Base-by-base conservation (phyloP, 2,888 invertebrate genomes). In the Eristalis arbustorum region DNA sequence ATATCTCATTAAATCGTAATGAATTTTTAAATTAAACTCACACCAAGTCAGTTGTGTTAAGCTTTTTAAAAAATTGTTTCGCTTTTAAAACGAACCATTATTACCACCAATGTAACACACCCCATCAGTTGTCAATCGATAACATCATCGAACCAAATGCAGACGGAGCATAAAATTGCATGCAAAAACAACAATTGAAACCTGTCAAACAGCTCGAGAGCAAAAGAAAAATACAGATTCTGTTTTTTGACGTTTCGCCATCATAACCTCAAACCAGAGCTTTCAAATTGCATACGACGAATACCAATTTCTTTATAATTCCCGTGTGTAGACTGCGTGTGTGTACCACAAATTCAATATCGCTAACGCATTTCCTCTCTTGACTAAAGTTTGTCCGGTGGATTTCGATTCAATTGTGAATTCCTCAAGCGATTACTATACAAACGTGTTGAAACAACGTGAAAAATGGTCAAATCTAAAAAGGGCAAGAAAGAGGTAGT, bases 401-500 rank as follows among this genome's bases (percentile, higher is more conserved):
- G 37, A 82, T 69, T n/a, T 69, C 62, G 75, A 71, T 80, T 57
- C 73, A 84, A 83, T 84, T 88, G 88, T 88, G 88, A 88, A 76
- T 84, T 76, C 80, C 76, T 61, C 57, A 69, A 73, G 71, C 56
- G 49, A 25, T 31, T 42, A 73, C 67, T 88, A 89, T 88, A 90
- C 90, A 91, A 92, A 91, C 92, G 93, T 92, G 93, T 91, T 92
- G 91, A 91, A 91, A 89, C 91, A 91, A 90, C 91, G 90, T 88
- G 90, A 91, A 91, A 92, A 92, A 96, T 96, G 96, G 96, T 96
- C 91, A 96, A 96, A 94, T 94, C 96, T 92, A 96, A 96, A 95
- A 96, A 96, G 93, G 95, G 95, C 92, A 96, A 96, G 94, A 96
- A 96, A 94, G 95, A 95, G 93, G 94, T 94, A 92, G 94, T 94